These are phyloP conservation scores for Deladenus siricidicola DNA, from an alignment of 2,888 invertebrate species.

Conservation along the genomic window DNA sequence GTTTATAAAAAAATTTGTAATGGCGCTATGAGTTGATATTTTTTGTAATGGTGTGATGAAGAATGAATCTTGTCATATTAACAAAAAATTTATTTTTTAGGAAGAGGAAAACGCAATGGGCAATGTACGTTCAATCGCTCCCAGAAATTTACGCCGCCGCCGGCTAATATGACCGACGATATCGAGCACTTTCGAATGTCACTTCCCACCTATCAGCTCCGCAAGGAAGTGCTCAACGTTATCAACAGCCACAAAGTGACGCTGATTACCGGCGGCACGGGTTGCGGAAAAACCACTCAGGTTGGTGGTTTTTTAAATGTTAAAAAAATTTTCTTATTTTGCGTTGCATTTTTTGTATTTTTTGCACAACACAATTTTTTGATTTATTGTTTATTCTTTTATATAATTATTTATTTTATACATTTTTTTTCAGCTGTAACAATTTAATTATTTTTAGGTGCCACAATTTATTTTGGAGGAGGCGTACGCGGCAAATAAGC, in stretches of 20 bases:
- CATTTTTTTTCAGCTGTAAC: neutral
- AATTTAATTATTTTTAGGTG: slow-evolving; percentile 61
- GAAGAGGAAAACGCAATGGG: neutral
- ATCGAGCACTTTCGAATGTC: slow-evolving; percentile 25
- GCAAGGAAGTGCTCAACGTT: slow-evolving; percentile 24
- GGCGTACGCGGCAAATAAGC: slow-evolving; percentile 60
- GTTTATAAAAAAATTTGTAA: no score
- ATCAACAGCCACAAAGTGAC: slow-evolving; percentile 31
- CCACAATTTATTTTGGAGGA: slow-evolving; percentile 84
- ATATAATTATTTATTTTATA: neutral
- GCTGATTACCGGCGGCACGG: slow-evolving; percentile 39
- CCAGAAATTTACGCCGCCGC: slow-evolving; percentile 21
- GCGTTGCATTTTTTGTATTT: no score
- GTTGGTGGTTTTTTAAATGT: no score
- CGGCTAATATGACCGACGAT: neutral
- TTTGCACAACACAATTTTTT: no score
- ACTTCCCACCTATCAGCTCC: slow-evolving; percentile 32
- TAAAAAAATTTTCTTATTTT: no score
- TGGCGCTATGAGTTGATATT: no score
- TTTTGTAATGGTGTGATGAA: neutral
- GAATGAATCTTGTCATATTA: neutral
- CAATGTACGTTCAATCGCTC: neutral
- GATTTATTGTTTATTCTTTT: neutral
- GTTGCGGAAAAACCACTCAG: slow-evolving; percentile 50
- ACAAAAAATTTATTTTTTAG: neutral